A percentile compares a stretch with the other conserved stretches of the same genome.
Conservation (phyloP, 2,113 vertebrate genomes). For the Oceanites oceanicus region DNA sequence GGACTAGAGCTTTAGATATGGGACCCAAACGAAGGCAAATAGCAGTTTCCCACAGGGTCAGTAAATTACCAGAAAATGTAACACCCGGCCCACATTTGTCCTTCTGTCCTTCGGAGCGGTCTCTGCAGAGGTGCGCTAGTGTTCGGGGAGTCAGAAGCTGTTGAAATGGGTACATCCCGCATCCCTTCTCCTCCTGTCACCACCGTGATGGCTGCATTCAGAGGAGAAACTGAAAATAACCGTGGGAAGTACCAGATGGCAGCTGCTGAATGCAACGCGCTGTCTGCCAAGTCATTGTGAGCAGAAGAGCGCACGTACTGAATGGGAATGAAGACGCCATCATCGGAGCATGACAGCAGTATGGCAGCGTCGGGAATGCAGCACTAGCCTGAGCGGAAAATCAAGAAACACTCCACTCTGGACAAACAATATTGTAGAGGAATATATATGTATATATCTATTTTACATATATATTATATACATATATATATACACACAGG, state of each 20-base stretch:
- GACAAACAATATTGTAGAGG: background rate
- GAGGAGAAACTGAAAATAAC: background rate
- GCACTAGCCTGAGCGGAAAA: background rate
- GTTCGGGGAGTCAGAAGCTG: background rate
- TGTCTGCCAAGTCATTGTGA: background rate
- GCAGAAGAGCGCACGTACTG: fast-evolving
- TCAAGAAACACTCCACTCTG: background rate
- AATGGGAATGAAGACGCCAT: background rate
- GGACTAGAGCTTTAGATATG: background rate
- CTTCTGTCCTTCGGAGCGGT: fast-evolving
- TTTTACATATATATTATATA: background rate
- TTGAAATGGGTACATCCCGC: background rate
- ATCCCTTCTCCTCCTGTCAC: background rate
- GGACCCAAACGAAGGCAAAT: background rate
- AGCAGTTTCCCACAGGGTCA: background rate
- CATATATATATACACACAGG: background rate
- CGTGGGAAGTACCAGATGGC: constrained; percentile 3
- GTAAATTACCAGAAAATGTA: background rate
- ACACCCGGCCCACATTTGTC: fast-evolving
- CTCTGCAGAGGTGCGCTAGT: background rate
- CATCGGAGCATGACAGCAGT: background rate
- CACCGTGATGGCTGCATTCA: background rate
- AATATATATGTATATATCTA: background rate
- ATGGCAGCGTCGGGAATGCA: background rate
- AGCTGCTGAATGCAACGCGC: background rate